A percentile compares a stretch with the other conserved stretches of the same genome.
Conservation (phyloP, 2,113 vertebrate genomes). For the Eptesicus fuscus region DNA sequence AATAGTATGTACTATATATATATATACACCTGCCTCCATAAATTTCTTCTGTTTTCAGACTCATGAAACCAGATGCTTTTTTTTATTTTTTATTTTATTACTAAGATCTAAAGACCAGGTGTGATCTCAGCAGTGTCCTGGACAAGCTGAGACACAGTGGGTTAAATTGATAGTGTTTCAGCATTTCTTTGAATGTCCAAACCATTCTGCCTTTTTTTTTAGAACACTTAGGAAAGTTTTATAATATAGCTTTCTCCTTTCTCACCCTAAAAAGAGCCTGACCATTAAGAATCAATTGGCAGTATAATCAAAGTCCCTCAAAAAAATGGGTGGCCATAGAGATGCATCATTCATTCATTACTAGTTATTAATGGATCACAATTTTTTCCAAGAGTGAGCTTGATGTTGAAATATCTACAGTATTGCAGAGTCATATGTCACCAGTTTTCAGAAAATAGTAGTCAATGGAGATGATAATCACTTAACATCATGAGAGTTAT, state of each 20-base stretch:
- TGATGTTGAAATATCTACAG: background rate
- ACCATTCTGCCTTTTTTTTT: background rate
- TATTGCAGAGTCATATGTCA: background rate
- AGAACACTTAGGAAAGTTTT: background rate
- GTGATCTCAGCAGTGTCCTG: background rate
- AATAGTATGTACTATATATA: background rate
- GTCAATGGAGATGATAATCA: background rate
- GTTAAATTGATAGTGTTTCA: background rate
- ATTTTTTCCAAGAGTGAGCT: background rate
- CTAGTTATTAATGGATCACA: background rate
- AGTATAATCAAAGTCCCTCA: background rate
- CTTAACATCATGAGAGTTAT: background rate
- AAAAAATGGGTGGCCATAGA: background rate
- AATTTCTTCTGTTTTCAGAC: background rate
- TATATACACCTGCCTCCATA: background rate
- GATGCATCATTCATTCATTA: background rate
- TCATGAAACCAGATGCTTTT: constrained; percentile 7
- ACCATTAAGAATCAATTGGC: background rate
- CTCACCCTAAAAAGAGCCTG: background rate
- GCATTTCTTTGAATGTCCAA: background rate
- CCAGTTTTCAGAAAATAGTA: background rate
- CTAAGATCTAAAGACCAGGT: constrained; percentile 2
- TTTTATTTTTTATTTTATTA: background rate
- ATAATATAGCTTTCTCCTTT: background rate
- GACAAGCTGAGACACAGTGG: background rate